These are phyloP conservation scores for Limulus polyphemus DNA, from an alignment of 2,888 invertebrate genomes.

Conservation along the genomic window DNA sequence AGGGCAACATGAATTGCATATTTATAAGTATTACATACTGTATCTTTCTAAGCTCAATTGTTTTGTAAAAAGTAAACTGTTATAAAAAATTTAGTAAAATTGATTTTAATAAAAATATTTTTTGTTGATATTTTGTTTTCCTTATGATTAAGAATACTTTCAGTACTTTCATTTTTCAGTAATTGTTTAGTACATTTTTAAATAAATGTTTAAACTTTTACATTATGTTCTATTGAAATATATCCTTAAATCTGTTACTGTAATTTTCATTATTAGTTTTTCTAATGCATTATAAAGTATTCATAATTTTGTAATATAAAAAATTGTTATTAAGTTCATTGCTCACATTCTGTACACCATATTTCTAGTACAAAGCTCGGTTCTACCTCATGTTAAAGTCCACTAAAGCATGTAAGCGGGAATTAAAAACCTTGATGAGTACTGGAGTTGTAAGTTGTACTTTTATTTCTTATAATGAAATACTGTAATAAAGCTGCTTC, in stretches of 20 bases:
- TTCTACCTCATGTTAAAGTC: conserved; percentile 48
- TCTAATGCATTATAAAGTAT: no score
- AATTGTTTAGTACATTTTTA: neutral
- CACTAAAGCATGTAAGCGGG: conserved; percentile 37
- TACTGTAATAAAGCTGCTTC: no score
- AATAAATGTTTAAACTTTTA: neutral
- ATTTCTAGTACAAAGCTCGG: conserved; percentile 30
- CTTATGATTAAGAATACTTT: no score
- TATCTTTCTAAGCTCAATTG: no score
- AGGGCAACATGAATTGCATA: no score
- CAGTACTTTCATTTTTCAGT: no score
- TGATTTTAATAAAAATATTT: no score
- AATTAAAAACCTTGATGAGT: conserved; percentile 36
- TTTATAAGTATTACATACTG: no score
- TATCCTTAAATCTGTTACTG: neutral
- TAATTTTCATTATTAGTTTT: no score
- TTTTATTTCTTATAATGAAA: neutral
- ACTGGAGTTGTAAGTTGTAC: conserved; percentile 30
- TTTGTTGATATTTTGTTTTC: no score
- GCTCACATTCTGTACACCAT: neutral
- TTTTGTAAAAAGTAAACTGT: no score
- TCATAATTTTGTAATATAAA: neutral
- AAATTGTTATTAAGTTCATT: neutral
- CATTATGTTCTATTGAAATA: neutral
- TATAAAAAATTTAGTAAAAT: no score